Evolutionary conservation across 2,113 vertebrate genomes (phyloP), one percentile per base, ranked within the genome.

Genomic region (Cavia aperea): DNA sequence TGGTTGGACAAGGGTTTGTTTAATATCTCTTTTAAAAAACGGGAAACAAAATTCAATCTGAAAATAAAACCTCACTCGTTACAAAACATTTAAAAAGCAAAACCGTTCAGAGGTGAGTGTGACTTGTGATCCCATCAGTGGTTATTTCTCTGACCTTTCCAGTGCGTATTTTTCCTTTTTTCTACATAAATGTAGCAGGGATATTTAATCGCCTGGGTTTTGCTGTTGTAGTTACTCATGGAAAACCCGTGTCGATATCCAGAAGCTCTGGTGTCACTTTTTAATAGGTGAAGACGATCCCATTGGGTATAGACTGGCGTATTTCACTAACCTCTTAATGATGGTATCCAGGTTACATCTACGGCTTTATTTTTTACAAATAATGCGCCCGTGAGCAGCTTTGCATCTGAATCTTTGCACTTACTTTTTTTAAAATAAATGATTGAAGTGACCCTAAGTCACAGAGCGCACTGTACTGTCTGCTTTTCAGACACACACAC

Each of bases 21-120:
- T 95, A 92, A 29, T 83, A 21, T 78, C 33, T 85, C 63, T 96
- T 75, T 94, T 86, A 24, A 94, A 94, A 95, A 90, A 90, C 2
- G 21, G 89, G 56, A 43, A 84, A 78, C 31, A 84, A 68, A 39
- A 77, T 78, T 75, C 93, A 93, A 89, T 65, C 66, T 39, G 81
- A 91, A 96, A 94, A 81, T 81, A 89, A 95, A 93, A 89, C 93
- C 93, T 82, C 88, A 90, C 62, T 87, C 78, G 43, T 65, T 63
- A 63, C 75, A 93, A 95, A 94, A 93, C 65, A 95, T 43, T 86
- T 43, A 83, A 56, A 72, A 94, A 94, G 39, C 58, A 39, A 90
- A 88, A 58, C 24, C 66, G 51, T 92, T 94, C 94, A 86, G 94
- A 92, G 81, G 84, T 70, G 65, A 62, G 29, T 85, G 51, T 79